Base-by-base conservation (phyloP, 2,113 vertebrate genomes). In the Diphyllodes magnificus region DNA sequence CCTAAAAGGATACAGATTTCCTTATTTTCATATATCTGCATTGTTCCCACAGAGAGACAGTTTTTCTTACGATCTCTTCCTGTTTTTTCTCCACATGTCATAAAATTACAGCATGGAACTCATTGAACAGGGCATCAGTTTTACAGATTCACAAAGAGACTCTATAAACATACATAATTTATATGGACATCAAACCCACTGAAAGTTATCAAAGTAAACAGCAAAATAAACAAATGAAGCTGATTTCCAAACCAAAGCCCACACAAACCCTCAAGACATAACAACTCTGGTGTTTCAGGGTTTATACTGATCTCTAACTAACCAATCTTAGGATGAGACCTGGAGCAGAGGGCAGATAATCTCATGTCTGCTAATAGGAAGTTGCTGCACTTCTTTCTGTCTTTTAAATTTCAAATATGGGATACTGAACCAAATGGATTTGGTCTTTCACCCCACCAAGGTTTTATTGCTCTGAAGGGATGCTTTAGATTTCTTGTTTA, bases 261-360 rank as follows among this genome's bases (percentile, higher is more conserved):
- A 39, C 54, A 66, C n/a, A 87, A 90, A 37, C 40, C n/a, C 57
- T 72, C 22, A 72, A 57, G 86, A 94, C 66, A 30, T 13, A 80
- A 61, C 66, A 82, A 17, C 47, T 80, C 79, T 65, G 65, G 77
- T 91, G 59, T 64, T 89, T 76, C 93, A 88, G 79, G 59, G 11
- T 70, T 96, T 96, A 93, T 40, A 50, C 3, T 84, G 85, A 91
- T 91, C 87, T 94, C 84, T 53, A 82, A 59, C 54, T 82, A 95
- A 37, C 53, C 0, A 2, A 90, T 68, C 42, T 96, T 71, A 94
- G 51, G 76, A 71, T 78, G 56, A 93, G 44, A 88, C 51, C 51
- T 66, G 77, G 91, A 94, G 60, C 33, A 70, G 63, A 77, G 68
- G 66, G 44, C 6, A 85, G 68, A 80, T 91, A 94, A 96, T 94